A percentile compares a stretch with the other conserved stretches of the same genome.
Conservation (phyloP, 2,888 invertebrate genomes). For the Thereva nobilitata region DNA sequence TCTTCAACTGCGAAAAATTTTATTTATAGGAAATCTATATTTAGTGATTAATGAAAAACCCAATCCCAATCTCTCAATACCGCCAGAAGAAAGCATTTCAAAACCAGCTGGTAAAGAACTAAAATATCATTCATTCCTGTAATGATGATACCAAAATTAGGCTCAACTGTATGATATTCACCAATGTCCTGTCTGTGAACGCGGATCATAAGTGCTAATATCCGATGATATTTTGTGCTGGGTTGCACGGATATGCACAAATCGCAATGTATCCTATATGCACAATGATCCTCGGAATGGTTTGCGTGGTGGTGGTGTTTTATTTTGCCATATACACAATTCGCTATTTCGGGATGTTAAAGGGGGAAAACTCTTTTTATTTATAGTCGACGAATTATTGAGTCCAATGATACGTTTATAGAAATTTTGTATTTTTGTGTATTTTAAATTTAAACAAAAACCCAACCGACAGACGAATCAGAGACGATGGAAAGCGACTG, state of each 20-base stretch:
- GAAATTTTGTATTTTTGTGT: conserved; percentile 18
- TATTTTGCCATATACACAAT: conserved; percentile 28
- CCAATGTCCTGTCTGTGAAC: neutral
- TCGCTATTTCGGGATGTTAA: conserved; percentile 29
- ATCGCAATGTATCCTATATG: conserved; percentile 20
- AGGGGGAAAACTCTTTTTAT: conserved; percentile 29
- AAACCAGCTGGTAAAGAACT: conserved; percentile 6
- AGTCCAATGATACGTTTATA: conserved; percentile 29
- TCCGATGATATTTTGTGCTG: neutral
- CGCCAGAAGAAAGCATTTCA: conserved; percentile 17
- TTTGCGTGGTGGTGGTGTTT: neutral
- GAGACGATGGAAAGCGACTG: conserved; percentile 5
- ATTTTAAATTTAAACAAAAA: conserved; percentile 22
- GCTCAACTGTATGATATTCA: neutral
- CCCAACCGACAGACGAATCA: neutral
- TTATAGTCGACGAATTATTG: conserved; percentile 30
- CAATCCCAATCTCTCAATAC: conserved; percentile 19
- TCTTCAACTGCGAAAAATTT: conserved; percentile 31
- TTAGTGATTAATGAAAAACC: conserved; percentile 33
- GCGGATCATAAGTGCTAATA: neutral
- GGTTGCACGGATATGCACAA: neutral
- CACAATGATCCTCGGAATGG: conserved; percentile 16
- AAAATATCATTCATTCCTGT: conserved; percentile 18
- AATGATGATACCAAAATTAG: conserved; percentile 11
- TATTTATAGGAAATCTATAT: conserved; percentile 39